phyloP scores from a whole-genome alignment of 2,113 vertebrate genomes.

The Sander lucioperca region DNA sequence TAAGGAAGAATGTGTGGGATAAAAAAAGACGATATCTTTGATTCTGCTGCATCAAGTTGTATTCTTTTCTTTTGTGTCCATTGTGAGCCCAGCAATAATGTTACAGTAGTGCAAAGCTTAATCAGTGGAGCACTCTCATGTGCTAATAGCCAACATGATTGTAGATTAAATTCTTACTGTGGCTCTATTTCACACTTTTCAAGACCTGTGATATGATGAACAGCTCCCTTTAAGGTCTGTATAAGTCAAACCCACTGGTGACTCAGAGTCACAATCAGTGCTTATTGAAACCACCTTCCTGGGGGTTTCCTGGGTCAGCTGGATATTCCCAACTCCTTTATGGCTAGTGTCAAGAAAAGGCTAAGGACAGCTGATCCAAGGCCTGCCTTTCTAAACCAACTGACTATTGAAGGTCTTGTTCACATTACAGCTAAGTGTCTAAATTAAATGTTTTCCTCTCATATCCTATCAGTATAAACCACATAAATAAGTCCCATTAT shows the following conservation, averaged over 20 bases:
- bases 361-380: conserved; percentile 31
- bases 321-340: conserved; percentile 24
- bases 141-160: neutral
- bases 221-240: conserved; percentile 6
- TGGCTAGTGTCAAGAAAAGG: conserved; percentile 17
- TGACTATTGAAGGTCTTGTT: neutral
- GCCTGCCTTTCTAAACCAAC: conserved; percentile 5
- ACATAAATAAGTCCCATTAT: neutral
- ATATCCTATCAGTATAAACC: neutral
- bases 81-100: neutral
- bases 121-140: neutral
- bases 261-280: conserved; percentile 16
- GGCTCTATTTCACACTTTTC: neutral
- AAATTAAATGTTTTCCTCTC: neutral
- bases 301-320: conserved; percentile 28
- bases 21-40: neutral
- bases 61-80: neutral
- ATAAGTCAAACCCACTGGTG: neutral
- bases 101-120: neutral
- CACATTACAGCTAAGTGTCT: neutral
- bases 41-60: neutral
- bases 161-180: neutral
- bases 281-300: conserved; percentile 18
- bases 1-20: too few species aligned
- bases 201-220: conserved; percentile 7